Percentiles rank a stretch among this genome's conserved stretches.
Evolutionary conservation across 2,113 vertebrate genomes (phyloP).

Genomic region (Chamaea fasciata): DNA sequence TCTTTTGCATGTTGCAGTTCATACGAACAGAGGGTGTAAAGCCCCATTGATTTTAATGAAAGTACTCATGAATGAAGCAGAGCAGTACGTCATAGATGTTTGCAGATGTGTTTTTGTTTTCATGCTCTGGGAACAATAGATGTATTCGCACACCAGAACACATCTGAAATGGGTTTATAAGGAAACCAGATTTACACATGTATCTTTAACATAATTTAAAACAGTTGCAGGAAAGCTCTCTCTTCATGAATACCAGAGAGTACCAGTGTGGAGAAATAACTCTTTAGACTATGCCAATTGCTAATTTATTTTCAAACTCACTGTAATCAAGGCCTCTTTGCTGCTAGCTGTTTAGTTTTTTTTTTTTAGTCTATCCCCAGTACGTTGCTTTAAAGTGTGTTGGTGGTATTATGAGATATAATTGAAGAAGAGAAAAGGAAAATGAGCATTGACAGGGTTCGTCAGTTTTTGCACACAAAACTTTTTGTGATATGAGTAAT

Average conservation of each 20-base stretch:
- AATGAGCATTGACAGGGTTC: not conserved
- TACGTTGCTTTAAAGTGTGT: not conserved
- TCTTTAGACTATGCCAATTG: not conserved
- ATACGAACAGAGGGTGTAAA: not conserved
- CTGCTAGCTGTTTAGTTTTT: not conserved
- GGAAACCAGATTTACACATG: not conserved
- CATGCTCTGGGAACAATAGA: not conserved
- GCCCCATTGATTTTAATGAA: slow-evolving; percentile 9
- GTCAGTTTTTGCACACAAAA: not conserved
- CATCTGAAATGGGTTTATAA: not conserved
- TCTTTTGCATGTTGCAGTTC: not conserved
- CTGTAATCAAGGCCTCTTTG: not conserved
- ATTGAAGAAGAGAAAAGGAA: not conserved
- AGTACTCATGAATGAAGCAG: slow-evolving; percentile 24
- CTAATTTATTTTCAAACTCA: not conserved
- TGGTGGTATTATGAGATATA: not conserved
- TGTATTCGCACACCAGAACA: not conserved
- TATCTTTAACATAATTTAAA: not conserved
- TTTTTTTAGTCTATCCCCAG: not conserved
- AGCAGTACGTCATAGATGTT: not conserved
- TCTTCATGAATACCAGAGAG: not conserved
- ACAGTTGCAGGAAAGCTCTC: not conserved
- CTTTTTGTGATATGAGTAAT: not conserved
- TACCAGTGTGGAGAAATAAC: not conserved
- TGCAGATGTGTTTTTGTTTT: slow-evolving; percentile 31